A percentile compares a stretch with the other conserved stretches of the same genome.
Evolutionary conservation across 2,113 vertebrate genomes (phyloP).

Genomic region (Bungarus multicinctus): DNA sequence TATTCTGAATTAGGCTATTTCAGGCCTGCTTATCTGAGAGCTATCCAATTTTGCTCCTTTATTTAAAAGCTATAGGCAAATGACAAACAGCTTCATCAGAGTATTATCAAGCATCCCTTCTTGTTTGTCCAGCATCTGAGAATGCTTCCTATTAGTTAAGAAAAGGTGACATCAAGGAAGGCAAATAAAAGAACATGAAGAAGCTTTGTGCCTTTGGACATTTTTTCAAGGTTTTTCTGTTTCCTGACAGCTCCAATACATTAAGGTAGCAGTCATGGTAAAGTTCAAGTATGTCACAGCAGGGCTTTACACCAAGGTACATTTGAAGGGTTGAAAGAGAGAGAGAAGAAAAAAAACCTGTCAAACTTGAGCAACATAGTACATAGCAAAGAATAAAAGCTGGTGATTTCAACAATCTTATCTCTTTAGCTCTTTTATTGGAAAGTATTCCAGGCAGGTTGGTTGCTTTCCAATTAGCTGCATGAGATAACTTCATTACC

Average conservation of each 20-base stretch:
- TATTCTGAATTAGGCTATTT: constrained; percentile 62
- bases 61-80: constrained; percentile 66
- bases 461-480: neutral
- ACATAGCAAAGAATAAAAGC: constrained; percentile 22
- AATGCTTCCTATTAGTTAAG: constrained; percentile 61
- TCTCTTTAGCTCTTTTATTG: neutral
- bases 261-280: constrained; percentile 25
- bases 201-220: constrained; percentile 46
- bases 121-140: constrained; percentile 45
- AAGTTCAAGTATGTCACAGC: constrained; percentile 56
- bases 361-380: constrained; percentile 31
- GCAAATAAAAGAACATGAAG: constrained; percentile 46
- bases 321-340: neutral
- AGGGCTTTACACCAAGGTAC: constrained; percentile 34
- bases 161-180: constrained; percentile 59
- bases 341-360: constrained; percentile 8
- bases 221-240: constrained; percentile 29
- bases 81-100: constrained; percentile 57
- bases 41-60: constrained; percentile 66
- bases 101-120: constrained; percentile 66
- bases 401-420: constrained; percentile 7
- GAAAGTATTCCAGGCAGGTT: neutral
- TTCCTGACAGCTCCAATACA: constrained; percentile 56
- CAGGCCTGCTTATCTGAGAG: constrained; percentile 68
- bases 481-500: neutral